Evolutionary conservation across 2,888 invertebrate genomes (phyloP), one percentile per base, ranked within the genome.

Genomic region (Eueremaeus valkanovi): DNA sequence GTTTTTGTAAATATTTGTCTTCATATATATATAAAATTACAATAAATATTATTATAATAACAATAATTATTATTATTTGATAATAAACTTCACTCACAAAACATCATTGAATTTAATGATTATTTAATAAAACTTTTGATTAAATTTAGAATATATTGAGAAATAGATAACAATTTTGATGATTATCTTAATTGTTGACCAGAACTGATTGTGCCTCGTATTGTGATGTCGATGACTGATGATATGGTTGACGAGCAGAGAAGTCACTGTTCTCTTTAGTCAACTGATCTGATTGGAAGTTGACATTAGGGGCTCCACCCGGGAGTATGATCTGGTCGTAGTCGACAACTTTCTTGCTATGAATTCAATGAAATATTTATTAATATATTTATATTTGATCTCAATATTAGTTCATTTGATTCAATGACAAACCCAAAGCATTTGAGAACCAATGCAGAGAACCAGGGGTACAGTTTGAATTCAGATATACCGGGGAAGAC

Each of bases 261-360:
- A 96, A 97, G 85, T 97, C 97, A 84, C 92, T 91, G 84, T 96
- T 97, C 82, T 95, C 93, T 82, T 96, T 95, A 79, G 95, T 97
- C 73, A 96, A 85, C 82, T 95, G 92, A 77, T 94, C 90, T 74
- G 93, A 90, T 79, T 90, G 89, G 45, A 93, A 88, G 73, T 82
- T 88, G 42, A 93, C 88, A 74, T 90, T 90, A 0, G 90, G 89
- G 83, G 81, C 80, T 75, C 83, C 81, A 74, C 84, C 83, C 6
- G 84, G 82, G 8, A 85, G 83, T 9, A 85, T 80, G 45, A 85
- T 82, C 78, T 84, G 83, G 72, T 80, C 79, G 89, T 91, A 29
- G 92, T 82, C 92, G 92, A 93, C 81, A 18, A 76, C 61, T 66
- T 78, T 77, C 66, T 78, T 78, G 5, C 78, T 78, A 42, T 31